Evolutionary conservation across 1,140 invertebrate species (phyloP), one percentile per base, ranked within the genome.

Genomic region (Brachystomella parvula): DNA sequence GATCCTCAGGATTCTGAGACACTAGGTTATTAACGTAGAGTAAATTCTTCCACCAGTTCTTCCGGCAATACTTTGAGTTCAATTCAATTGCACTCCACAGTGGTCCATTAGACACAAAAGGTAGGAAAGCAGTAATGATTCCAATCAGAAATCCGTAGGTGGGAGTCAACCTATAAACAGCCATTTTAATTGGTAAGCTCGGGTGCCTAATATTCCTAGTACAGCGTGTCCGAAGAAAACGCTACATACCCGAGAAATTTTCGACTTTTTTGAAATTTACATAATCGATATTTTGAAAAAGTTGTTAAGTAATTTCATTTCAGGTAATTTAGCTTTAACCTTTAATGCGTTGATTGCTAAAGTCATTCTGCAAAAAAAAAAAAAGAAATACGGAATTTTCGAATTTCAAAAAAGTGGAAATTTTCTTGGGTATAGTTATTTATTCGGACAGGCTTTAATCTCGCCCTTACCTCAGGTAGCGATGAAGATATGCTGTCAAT

Each of bases 101-200:
- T 2, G 88, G 87, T 0, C 88, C 88, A 2, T 79, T 75, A 1
- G 84, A 85, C 1, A 86, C 71, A 64, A 88, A 83, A 47, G 85
- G 84, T 78, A 85, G 83, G 1, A 89, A 78, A 73, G 84, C 87
- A 0, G 85, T 83, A 39, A 58, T 21, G 3, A 63, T 63, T 61
- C 60, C 66, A 35, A 67, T 15, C 2, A 67, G 15, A 32, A 67
- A 9, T 2, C 33, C 57, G 47, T 67, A 67, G 1, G 33, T 56
- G 15, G 61, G 61, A 6, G 66, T 67, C n/a, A 67, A n/a, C 56
- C 65, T 31, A 30, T 9, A 39, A 33, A 59, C 6, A 28, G 32
- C 15, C 28, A 21, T 15, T 59, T 59, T 21, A 59, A 28, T 29
- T 30, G 28, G 32, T 21, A 12, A 26, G 6, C 26, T 15, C 24